phyloP scores from a whole-genome alignment of 1,140 invertebrate genomes.

The Drosophila lowei region DNA sequence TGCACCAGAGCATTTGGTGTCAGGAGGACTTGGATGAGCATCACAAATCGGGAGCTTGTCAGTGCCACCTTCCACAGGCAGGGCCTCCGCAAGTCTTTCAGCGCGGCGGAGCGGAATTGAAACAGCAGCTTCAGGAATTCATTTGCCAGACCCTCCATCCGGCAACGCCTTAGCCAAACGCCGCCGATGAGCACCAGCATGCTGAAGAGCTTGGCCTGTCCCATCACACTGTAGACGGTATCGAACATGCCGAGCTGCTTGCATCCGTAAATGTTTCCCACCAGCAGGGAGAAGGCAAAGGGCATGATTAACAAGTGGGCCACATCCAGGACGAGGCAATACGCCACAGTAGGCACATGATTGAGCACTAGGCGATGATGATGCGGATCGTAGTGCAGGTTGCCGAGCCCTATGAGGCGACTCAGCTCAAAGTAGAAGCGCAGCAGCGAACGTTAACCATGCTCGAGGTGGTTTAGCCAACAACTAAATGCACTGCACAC shows the following conservation, averaged over 20 bases:
- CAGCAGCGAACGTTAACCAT: conserved; percentile 23
- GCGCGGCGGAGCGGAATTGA: conserved; percentile 1
- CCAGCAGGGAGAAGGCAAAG: conserved; percentile 15
- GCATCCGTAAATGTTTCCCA: conserved; percentile 32
- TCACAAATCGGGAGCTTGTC: conserved; percentile 27
- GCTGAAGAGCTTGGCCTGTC: conserved; percentile 14
- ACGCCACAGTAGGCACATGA: conserved; percentile 26
- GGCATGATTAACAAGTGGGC: conserved; percentile 46
- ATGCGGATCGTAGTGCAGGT: conserved; percentile 31
- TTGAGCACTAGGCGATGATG: conserved; percentile 2
- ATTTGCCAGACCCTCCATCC: conserved; percentile 33
- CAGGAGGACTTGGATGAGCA: conserved; percentile 25
- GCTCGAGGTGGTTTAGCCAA: not conserved
- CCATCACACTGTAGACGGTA: conserved; percentile 38
- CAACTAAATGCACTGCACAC: conserved; percentile 7
- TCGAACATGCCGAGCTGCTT: conserved; percentile 37
- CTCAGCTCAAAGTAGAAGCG: conserved; percentile 40
- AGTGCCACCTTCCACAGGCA: conserved; percentile 30
- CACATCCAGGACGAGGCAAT: conserved; percentile 46
- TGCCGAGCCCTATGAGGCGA: conserved; percentile 45
- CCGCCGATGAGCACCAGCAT: conserved; percentile 22
- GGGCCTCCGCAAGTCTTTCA: conserved; percentile 12
- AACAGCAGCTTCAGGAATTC: conserved; percentile 13
- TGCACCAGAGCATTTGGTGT: conserved; percentile 25
- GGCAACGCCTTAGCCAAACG: conserved; percentile 30